Evolutionary conservation across 1,140 invertebrate genomes (phyloP), one percentile per base, ranked within the genome.

Genomic region (Mactra quadrangularis): DNA sequence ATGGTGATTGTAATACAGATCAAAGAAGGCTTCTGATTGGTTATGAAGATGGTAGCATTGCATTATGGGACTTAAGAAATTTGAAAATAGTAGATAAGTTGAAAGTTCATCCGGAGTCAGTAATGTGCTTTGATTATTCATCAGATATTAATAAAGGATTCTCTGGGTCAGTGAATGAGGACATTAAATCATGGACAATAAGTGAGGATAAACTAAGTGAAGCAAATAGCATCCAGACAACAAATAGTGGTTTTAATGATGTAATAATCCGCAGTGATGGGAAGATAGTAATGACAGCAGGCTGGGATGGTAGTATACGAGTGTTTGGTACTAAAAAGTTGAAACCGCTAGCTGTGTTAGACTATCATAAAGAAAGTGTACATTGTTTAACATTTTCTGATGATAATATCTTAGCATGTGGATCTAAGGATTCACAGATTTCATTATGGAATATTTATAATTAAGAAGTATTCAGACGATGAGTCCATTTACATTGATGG

Each of bases 241-340:
- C 55, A 38, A 91, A 90, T 84, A 45, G 86, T 35, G 90, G 90
- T 57, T 83, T 89, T 78, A 87, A 83, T 89, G 94, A 94, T 84
- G 92, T 97, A n/a, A 94, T 94, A 82, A 94, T 96, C 60, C 94
- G 96, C 74, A 87, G 92, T 0, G 96, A 97, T 93, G 94, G 95
- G 15, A 96, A 96, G 91, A 95, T 97, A 7, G 95, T 97, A 88
- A 95, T 95, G 27, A 94, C 94, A 29, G 96, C 95, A 45, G 95
- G 96, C 27, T 97, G 96, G 95, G 96, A 97, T 89, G 95, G 95
- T 4, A 94, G 95, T 62, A 94, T 97, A 53, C 93, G 96, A 87
- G 94, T 97, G 83, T 97, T 96, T 91, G 96, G 96, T 6, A 96
- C 96, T 95, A 96, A 96, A 90, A 96, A 95, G 74, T 90, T 97